Base-by-base conservation (phyloP, 2,113 vertebrate species). In the Osmerus eperlanus region DNA sequence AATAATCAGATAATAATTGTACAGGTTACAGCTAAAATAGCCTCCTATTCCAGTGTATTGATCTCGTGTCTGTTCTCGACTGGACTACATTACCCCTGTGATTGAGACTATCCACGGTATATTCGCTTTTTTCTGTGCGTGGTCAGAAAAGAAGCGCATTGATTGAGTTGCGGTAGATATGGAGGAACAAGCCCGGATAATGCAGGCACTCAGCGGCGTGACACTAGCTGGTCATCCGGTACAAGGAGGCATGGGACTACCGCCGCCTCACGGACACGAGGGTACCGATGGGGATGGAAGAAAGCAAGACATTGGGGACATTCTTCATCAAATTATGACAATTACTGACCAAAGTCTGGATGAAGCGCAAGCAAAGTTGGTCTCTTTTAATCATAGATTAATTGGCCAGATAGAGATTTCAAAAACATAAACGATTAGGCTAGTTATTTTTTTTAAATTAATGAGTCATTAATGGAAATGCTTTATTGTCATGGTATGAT, bases 341-440 rank as follows among this genome's bases (percentile, higher is more conserved):
- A 95, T 95, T 91, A 95, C 94, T 80, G 94, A 95, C 92, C 94
- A 95, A 91, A 95, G 94, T 89, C 85, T 95, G 94, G 94, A 95
- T 85, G 94, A 95, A 90, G 94, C 94, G 78, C 94, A 95, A 90
- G 94, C 94, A 92, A 95, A 95, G 94, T 95, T 93, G 92, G 94
- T 95, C 90, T 90, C 84, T 88, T 90, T 75, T 86, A 73, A 70
- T 66, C 14, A 51, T 89, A 32, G 4, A 32, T 65, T 6, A 36
- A 32, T 16, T 19, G 15, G 21, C 18, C 2, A 41, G 4, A 36
- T 19, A 65, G 4, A 15, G 3, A 32, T 63, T 29, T 1, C 15
- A 18, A 8, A 41, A 15, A 41, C 3, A 28, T 32, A 13, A 25
- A 2, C 13, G 2, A 18, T 56, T 16, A 18, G 15, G 1, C 63